Percentiles rank a stretch among this genome's conserved stretches.
phyloP scores from a whole-genome alignment of 35 echinoderm and acorn worm species.

The Heliocidaris erythrogramma region DNA sequence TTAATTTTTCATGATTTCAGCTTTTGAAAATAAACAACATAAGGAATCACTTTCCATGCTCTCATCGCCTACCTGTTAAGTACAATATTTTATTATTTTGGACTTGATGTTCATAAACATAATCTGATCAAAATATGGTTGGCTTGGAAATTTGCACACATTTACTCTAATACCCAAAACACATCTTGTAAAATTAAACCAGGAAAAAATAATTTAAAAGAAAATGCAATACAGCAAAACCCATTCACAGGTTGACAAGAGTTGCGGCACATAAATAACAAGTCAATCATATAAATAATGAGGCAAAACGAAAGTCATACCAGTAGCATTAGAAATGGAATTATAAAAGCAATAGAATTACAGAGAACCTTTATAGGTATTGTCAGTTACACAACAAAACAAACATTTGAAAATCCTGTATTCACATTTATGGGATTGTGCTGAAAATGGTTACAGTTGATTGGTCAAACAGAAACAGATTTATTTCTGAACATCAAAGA shows the following conservation, averaged over 20 bases:
- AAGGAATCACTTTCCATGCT: neutral
- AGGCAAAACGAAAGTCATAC: neutral
- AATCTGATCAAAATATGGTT: neutral
- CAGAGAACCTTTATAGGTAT: neutral
- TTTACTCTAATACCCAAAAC: neutral
- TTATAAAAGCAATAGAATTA: neutral
- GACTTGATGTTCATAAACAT: neutral
- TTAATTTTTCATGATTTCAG: neutral
- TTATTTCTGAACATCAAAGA: neutral
- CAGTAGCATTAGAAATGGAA: neutral
- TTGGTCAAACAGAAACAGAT: neutral
- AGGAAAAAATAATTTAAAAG: neutral
- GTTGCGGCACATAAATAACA: constrained; percentile 11
- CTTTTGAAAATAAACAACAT: neutral
- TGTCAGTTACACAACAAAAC: neutral
- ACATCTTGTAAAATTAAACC: neutral
- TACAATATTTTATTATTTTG: neutral
- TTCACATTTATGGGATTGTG: neutral
- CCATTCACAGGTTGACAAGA: neutral
- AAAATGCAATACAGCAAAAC: neutral
- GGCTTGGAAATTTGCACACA: neutral
- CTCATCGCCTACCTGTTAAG: neutral
- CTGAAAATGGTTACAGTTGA: neutral
- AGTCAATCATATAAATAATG: constrained; percentile 14
- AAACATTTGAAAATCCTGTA: neutral